Percentiles rank a stretch among this genome's conserved stretches.
Conservation (phyloP, 2,888 invertebrate species). For the Cancer borealis region DNA sequence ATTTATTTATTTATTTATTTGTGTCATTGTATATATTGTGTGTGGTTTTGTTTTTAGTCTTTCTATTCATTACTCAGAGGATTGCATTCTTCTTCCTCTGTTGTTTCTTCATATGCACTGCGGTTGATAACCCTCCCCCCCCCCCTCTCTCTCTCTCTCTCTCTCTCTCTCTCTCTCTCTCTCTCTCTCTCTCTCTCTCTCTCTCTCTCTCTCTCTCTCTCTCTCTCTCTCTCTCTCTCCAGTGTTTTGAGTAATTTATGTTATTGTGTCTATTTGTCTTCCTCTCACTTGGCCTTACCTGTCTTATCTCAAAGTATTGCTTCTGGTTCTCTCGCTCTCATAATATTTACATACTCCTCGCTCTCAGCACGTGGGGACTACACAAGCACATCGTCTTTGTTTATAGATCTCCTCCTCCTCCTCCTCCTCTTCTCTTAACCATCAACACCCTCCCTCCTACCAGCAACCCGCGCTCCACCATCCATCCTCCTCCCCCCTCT, state of each 20-base stretch:
- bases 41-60: background rate
- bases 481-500: background rate
- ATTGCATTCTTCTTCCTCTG: background rate
- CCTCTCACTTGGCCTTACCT: background rate
- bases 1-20: no score
- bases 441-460: no score
- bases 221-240: conserved; percentile 4
- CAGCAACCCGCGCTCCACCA: no score
- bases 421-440: no score
- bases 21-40: background rate
- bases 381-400: background rate
- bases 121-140: background rate
- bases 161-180: conserved; percentile 17
- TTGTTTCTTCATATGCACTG: background rate
- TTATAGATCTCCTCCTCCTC: background rate
- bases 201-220: conserved; percentile 11
- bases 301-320: background rate
- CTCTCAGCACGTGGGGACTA: background rate
- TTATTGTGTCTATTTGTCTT: background rate
- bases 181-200: conserved; percentile 39
- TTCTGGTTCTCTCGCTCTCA: background rate
- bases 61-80: background rate
- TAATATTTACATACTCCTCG: background rate
- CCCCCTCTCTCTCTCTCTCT: conserved; percentile 14
- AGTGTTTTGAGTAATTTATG: background rate